Conservation (phyloP, 2,888 invertebrate species). For the Apamea monoglypha region DNA sequence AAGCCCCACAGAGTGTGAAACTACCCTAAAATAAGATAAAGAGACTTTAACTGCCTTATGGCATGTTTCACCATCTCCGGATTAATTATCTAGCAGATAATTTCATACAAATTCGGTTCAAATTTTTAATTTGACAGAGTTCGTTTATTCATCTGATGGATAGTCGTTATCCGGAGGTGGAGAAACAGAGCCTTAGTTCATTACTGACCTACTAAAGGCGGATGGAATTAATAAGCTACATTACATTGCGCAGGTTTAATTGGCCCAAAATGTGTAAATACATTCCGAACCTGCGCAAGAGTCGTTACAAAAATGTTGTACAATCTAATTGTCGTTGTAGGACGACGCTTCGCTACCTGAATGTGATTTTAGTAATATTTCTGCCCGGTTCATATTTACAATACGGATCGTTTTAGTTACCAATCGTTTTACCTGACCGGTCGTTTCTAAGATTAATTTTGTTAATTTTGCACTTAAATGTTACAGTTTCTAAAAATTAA, state of each 20-base stretch:
- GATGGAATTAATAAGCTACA: conserved; percentile 25
- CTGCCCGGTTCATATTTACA: conserved; percentile 32
- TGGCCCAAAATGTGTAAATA: conserved; percentile 35
- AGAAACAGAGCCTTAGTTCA: conserved; percentile 38
- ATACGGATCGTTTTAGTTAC: not conserved
- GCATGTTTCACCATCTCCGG: conserved; percentile 22
- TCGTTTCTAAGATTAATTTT: not conserved
- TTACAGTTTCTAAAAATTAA: not conserved
- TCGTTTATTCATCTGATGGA: conserved; percentile 7
- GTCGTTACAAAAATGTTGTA: conserved; percentile 51
- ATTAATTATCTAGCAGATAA: not conserved
- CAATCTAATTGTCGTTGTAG: conserved; percentile 38
- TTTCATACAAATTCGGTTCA: not conserved
- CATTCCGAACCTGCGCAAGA: conserved; percentile 56
- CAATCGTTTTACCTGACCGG: no score
- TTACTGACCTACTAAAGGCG: conserved; percentile 44
- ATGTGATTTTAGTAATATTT: conserved; percentile 53
- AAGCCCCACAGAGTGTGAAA: conserved; percentile 84
- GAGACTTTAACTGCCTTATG: conserved; percentile 57
- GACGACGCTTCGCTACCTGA: conserved; percentile 57
- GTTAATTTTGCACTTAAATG: not conserved
- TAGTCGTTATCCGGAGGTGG: conserved; percentile 7
- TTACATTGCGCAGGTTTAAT: conserved; percentile 48
- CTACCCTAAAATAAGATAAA: conserved; percentile 39
- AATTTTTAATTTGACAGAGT: not conserved